Percentiles rank a stretch among this genome's conserved stretches.
phyloP scores from a whole-genome alignment of 2,888 invertebrate species.

The Lasioglossum calceatum region DNA sequence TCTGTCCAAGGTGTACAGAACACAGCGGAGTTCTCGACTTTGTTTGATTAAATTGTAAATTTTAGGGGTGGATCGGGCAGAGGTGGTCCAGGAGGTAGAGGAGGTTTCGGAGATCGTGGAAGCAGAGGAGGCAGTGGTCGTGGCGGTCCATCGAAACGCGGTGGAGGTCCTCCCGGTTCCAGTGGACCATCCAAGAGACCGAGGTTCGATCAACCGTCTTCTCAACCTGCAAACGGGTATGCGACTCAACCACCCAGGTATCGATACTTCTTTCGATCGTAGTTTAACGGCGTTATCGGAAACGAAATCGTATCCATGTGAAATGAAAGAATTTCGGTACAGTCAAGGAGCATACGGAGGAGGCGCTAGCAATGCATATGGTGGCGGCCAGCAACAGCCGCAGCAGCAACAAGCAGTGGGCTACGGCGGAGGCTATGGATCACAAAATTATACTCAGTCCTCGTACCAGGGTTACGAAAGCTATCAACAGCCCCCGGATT shows the following conservation, averaged over 20 bases:
- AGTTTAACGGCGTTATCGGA: background rate
- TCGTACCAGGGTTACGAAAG: constrained; percentile 83
- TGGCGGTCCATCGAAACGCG: constrained; percentile 83
- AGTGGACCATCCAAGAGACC: constrained; percentile 87
- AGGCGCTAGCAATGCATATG: constrained; percentile 78
- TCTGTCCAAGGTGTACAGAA: background rate
- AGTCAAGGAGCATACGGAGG: constrained; percentile 81
- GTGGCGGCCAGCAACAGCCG: constrained; percentile 77
- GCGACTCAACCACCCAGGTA: constrained; percentile 76
- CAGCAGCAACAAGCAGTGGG: constrained; percentile 77
- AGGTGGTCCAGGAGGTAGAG: constrained; percentile 82
- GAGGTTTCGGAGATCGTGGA: constrained; percentile 85
- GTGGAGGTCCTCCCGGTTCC: constrained; percentile 86
- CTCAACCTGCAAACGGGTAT: constrained; percentile 82
- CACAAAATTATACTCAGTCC: constrained; percentile 80
- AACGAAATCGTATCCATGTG: background rate
- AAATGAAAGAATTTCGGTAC: constrained; percentile 12
- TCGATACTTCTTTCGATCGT: background rate
- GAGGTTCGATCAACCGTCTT: constrained; percentile 81
- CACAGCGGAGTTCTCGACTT: background rate
- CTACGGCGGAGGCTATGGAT: constrained; percentile 77
- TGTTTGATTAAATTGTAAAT: background rate
- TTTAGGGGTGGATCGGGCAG: constrained; percentile 73
- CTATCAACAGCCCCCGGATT: constrained; percentile 82
- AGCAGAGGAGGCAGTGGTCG: constrained; percentile 83